Evolutionary conservation across 1,140 invertebrate genomes (phyloP).

Genomic region (Lycorma delicatula): DNA sequence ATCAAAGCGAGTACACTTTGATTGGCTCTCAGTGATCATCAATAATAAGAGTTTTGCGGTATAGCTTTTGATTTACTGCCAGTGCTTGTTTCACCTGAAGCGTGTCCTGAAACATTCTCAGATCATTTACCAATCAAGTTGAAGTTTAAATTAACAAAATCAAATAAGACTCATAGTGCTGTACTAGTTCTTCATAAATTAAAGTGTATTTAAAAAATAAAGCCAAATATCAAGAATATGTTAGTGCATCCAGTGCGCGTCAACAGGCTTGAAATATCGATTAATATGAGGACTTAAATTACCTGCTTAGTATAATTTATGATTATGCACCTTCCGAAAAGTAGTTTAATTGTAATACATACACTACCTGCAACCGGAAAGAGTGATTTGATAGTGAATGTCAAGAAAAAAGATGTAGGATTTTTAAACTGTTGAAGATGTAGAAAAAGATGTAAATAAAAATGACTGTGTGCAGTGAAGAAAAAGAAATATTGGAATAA

Average conservation of each 20-base stretch:
- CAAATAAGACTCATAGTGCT: neutral
- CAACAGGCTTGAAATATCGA: too few relatives aligned
- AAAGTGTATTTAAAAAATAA: too few relatives aligned
- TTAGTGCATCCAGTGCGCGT: too few relatives aligned
- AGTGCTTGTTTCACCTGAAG: neutral
- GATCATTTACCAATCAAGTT: neutral
- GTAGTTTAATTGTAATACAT: neutral
- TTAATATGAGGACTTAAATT: neutral
- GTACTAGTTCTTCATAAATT: too few relatives aligned
- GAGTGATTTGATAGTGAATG: constrained; percentile 4
- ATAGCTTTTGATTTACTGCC: neutral
- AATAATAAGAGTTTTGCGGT: neutral
- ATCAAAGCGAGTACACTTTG: neutral
- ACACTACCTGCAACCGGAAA: neutral
- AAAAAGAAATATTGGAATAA: constrained; percentile 13
- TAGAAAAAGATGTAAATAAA: neutral
- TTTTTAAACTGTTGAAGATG: neutral
- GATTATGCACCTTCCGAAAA: neutral
- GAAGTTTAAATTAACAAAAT: neutral
- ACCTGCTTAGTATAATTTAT: neutral
- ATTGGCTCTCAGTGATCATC: neutral
- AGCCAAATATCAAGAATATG: too few relatives aligned
- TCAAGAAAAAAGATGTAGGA: neutral
- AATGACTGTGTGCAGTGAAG: neutral
- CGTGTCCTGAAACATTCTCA: neutral